Base-by-base conservation (phyloP, 2,888 invertebrate genomes). In the Papilio gigon region DNA sequence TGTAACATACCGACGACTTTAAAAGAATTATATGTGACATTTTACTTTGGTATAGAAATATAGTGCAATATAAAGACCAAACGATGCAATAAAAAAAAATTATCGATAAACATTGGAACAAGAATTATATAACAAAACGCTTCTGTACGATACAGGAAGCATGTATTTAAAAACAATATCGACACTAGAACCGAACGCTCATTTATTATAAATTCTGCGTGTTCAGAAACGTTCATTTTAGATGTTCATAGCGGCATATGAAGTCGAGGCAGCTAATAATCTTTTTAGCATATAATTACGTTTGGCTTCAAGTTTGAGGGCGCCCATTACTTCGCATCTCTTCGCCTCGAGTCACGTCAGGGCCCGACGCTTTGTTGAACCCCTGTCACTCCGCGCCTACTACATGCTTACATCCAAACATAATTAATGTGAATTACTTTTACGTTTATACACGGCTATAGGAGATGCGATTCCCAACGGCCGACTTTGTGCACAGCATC, bases 331-430 rank as follows among this genome's bases (percentile, higher is more conserved):
- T 68, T 69, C 65, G 71, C 73, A 74, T 68, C 68, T 68, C 71
- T 69, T 75, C 70, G 78, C 79, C 78, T 70, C 69, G 68, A 76
- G 80, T 72, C 73, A 76, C 71, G 71, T 77, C 74, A 68, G 71
- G 65, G 69, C 70, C 27, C 65, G 20, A 47, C 59, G 62, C 65
- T 70, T 74, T 71, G 71, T 75, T 72, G 72, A 71, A 65, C 68
- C 72, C 68, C 72, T 75, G 76, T 73, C 74, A 75, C 73, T 74
- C 72, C 70, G 74, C 74, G 74, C 72, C 75, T 75, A 73, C 75
- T 76, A 72, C 74, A 74, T 75, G 74, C 77, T 78, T 78, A 74
- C 74, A 73, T 75, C 76, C 73, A 73, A 71, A 71, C 73, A 68
- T 75, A 75, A 77, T 75, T 76, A 76, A 72, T 72, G 67, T 72